Percentiles rank a stretch among this genome's conserved stretches.
phyloP scores from a whole-genome alignment of 2,113 vertebrate genomes.

The Bolborhynchus lineola region DNA sequence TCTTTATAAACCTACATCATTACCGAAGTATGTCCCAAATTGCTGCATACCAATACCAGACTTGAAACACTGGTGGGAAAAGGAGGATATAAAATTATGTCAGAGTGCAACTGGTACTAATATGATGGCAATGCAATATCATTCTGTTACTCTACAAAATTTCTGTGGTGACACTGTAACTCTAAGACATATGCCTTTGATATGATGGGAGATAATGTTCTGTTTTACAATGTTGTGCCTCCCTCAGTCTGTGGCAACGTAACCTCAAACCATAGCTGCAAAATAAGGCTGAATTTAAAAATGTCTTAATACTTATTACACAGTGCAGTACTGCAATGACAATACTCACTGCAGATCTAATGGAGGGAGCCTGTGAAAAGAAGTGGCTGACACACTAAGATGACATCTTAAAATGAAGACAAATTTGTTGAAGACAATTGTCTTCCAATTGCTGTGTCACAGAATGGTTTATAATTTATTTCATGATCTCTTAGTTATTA shows the following conservation, averaged over 20 bases:
- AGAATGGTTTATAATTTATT: background rate
- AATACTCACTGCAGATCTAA: background rate
- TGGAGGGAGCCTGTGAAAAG: background rate
- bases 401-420: background rate
- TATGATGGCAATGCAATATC: slow-evolving; percentile 33
- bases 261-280: background rate
- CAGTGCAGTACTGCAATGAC: background rate
- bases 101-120: slow-evolving; percentile 57
- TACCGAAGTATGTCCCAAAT: slow-evolving; percentile 73
- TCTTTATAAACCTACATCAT: slow-evolving; percentile 71
- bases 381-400: background rate
- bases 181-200: slow-evolving; percentile 18
- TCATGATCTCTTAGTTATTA: background rate
- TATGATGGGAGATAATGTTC: slow-evolving; percentile 7
- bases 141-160: background rate
- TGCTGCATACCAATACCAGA: slow-evolving; percentile 60
- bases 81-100: slow-evolving; percentile 62
- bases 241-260: background rate
- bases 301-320: background rate
- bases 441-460: background rate
- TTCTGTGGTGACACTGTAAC: slow-evolving; percentile 14
- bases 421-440: background rate
- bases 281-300: slow-evolving; percentile 27
- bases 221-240: background rate
- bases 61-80: slow-evolving; percentile 46